These are phyloP conservation scores for Eulemur rubriventer DNA, from an alignment of 2,797 vertebrate species.

Conservation along the genomic window DNA sequence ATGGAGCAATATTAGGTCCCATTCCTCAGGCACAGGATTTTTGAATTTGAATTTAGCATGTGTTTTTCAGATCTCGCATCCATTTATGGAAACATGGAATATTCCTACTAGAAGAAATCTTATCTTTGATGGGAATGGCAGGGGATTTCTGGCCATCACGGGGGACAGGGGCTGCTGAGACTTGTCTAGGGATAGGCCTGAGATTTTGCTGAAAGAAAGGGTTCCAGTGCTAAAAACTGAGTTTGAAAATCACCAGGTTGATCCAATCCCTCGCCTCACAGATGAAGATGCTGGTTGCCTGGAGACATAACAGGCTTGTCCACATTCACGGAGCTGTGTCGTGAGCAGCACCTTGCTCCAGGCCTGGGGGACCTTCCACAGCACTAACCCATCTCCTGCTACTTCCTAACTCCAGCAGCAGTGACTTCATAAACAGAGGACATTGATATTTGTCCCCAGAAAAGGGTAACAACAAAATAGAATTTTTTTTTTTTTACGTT, in stretches of 20 bases:
- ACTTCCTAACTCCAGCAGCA: background rate
- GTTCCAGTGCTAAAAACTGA: background rate
- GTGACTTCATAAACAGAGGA: background rate
- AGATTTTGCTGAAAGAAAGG: background rate
- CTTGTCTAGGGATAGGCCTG: background rate
- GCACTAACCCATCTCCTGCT: background rate
- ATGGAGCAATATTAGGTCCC: background rate
- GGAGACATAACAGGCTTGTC: background rate
- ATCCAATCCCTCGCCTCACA: background rate
- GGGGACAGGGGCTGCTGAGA: background rate
- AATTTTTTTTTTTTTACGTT: background rate
- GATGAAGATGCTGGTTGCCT: background rate
- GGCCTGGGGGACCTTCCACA: background rate
- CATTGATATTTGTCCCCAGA: background rate
- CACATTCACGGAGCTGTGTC: rapidly evolving
- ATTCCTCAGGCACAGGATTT: background rate
- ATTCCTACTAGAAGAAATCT: background rate
- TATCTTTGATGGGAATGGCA: background rate
- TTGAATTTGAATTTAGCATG: background rate
- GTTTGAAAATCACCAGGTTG: background rate
- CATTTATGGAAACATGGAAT: background rate
- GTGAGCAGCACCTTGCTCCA: rapidly evolving
- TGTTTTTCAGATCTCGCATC: background rate
- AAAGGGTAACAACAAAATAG: background rate
- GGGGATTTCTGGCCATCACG: background rate